Evolutionary conservation across 2,113 vertebrate genomes (phyloP), one percentile per base, ranked within the genome.

Genomic region (Labeo rohita): DNA sequence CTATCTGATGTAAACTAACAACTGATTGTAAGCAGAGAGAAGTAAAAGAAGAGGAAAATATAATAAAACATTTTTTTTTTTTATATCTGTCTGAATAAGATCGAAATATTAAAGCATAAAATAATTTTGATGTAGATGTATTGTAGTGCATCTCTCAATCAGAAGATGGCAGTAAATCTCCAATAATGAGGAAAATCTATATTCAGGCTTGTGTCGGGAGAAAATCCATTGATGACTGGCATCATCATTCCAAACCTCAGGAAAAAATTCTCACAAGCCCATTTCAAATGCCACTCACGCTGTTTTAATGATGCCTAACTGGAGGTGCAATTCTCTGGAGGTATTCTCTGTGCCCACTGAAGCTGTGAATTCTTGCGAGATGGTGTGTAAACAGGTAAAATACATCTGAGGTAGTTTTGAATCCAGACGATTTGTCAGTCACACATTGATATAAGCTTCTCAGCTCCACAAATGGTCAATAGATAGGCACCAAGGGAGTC

Each of bases 81-180:
- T n/a, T 61, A 61, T n/a, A 61, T n/a, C 21, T n/a, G 21, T 8
- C 15, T 16, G 12, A 16, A 47, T 18, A 15, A 75, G 5, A 50
- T 11, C 0, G 28, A 68, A 6, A 28, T 28, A 28, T 28, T 28
- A 28, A 28, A n/a, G 10, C 15, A 39, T 39, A n/a, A 74, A 13
- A 9, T n/a, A 11, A 34, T 66, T 65, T 15, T 21, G 0, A 49
- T 75, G 13, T 28, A 8, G 0, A 65, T 66, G 2, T 63, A n/a
- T 63, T 81, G 23, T 49, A 81, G 45, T 81, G 66, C 45, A 50
- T 47, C 11, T 45, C 5, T 59, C 21, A 73, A 18, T 18, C 82
- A 84, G 50, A 59, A 3, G 82, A 59, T 84, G 82, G 68, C 68
- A 73, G 68, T 59, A 74, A 73, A 73, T 82, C 4, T 9, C 2